phyloP scores from a whole-genome alignment of 1,140 invertebrate genomes.

The Drosophila mojavensis region DNA sequence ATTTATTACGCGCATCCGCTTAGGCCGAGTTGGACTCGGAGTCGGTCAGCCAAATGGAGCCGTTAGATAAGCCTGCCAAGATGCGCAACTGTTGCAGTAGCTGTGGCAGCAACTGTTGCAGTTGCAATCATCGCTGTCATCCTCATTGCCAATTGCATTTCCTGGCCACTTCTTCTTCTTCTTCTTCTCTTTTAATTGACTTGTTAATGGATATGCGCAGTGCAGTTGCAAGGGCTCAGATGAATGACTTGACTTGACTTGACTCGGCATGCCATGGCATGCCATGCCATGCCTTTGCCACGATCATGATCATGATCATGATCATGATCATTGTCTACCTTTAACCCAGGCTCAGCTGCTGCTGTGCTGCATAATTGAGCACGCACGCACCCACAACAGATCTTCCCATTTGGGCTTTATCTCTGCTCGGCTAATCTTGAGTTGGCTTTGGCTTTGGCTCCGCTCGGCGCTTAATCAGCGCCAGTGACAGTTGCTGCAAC shows the following conservation, averaged over 20 bases:
- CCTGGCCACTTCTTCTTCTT: constrained; percentile 45
- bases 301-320: not conserved
- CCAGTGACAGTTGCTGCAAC: constrained; percentile 74
- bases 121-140: constrained; percentile 23
- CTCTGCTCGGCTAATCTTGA: constrained; percentile 46
- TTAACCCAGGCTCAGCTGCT: constrained; percentile 32
- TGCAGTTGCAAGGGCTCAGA: constrained; percentile 11
- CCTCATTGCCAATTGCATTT: constrained; percentile 57
- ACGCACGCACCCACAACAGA: constrained; percentile 70
- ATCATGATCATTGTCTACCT: constrained; percentile 27
- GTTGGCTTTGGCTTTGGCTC: constrained; percentile 19
- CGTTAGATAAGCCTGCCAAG: constrained; percentile 69
- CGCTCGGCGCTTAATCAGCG: constrained; percentile 67
- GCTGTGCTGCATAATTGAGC: constrained; percentile 64
- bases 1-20: constrained; percentile 83
- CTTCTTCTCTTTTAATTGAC: constrained; percentile 58
- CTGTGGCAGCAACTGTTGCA: constrained; percentile 3
- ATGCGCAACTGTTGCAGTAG: constrained; percentile 4
- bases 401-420: constrained; percentile 24
- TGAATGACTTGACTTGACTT: constrained; percentile 35
- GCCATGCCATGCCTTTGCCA: too few relatives aligned
- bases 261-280: not conserved
- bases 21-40: constrained; percentile 15
- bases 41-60: constrained; percentile 63
- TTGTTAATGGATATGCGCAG: constrained; percentile 66